These are phyloP conservation scores for Siniperca scherzeri DNA, from an alignment of 2,797 vertebrate species.

Conservation along the genomic window DNA sequence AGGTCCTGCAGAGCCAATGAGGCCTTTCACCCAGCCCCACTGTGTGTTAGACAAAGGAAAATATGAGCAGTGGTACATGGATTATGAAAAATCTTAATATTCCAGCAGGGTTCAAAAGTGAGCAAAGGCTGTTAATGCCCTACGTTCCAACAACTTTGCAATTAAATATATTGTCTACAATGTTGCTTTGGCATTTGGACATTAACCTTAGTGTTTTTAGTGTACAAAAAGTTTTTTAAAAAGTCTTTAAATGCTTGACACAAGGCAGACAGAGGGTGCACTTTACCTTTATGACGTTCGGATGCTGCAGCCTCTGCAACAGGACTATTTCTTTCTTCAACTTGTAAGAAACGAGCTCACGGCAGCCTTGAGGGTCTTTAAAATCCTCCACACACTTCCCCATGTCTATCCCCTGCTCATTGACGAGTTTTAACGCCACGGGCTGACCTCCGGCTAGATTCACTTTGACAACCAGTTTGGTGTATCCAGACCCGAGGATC, in stretches of 20 bases:
- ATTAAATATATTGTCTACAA: neutral
- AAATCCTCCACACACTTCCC: conserved; percentile 88
- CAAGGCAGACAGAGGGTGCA: neutral
- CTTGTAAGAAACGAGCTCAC: conserved; percentile 90
- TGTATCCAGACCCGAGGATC: conserved; percentile 90
- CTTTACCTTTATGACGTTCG: conserved; percentile 90
- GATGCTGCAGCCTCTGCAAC: conserved; percentile 87
- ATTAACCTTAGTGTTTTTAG: neutral
- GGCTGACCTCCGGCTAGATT: conserved; percentile 80
- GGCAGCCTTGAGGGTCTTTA: conserved; percentile 85
- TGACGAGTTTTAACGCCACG: conserved; percentile 90
- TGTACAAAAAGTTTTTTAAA: neutral
- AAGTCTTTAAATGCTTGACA: neutral
- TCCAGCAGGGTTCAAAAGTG: conserved; percentile 28
- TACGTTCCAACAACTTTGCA: neutral
- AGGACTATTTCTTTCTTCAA: conserved; percentile 91
- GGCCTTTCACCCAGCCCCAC: conserved; percentile 59
- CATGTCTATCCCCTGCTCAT: conserved; percentile 90
- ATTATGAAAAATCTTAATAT: conserved; percentile 64
- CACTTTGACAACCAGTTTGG: conserved; percentile 89
- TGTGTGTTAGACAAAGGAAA: conserved; percentile 73
- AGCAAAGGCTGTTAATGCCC: neutral
- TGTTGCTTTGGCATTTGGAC: neutral
- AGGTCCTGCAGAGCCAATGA: conserved; percentile 65
- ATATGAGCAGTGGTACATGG: conserved; percentile 52